Base-by-base conservation (phyloP, 2,888 invertebrate species). In the Dolichopus griseipennis region DNA sequence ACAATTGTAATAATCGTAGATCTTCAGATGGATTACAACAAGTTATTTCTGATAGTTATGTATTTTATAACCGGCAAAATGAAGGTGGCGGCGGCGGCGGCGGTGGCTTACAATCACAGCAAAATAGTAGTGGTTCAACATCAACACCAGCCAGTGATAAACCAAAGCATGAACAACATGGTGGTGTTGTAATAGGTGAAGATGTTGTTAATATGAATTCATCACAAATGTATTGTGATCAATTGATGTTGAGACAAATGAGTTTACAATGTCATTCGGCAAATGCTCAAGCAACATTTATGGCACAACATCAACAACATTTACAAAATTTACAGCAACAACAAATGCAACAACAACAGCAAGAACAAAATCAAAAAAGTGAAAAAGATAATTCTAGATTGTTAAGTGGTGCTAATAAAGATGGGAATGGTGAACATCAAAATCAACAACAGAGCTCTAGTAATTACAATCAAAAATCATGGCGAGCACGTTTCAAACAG, bases 21-120 rank as follows among this genome's bases (percentile, higher is more conserved):
- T 74, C 80, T 8, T 81, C 81, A 43, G 82, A 82, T 71, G 81
- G 81, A 8, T 72, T 82, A 70, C 81, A 79, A 20, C 79, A 80
- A 73, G 81, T 82, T 68, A 81, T 80, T 68, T 81, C 81, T 20
- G 82, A 82, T 67, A 81, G 80, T 73, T 81, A 79, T 70, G 81
- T 82, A 5, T 81, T 81, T 72, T 82, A 82, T 66, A 80, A 80
- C 52, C 81, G 79, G 20, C 79, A 77, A 66, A 76, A 78, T 73
- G 79, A 80, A 41, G 72, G 73, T n/a, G n/a, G n/a, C n/a, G n/a
- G n/a, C n/a, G n/a, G n/a, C n/a, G n/a, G n/a, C n/a, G n/a, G n/a
- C n/a, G n/a, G n/a, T n/a, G 75, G 74, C 67, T 69, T 66, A 37
- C 71, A 71, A 69, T 70, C 71, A 66, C 69, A 69, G 43, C 68